Evolutionary conservation across 2,113 vertebrate species (phyloP).

Genomic region (Xiphophorus couchianus): DNA sequence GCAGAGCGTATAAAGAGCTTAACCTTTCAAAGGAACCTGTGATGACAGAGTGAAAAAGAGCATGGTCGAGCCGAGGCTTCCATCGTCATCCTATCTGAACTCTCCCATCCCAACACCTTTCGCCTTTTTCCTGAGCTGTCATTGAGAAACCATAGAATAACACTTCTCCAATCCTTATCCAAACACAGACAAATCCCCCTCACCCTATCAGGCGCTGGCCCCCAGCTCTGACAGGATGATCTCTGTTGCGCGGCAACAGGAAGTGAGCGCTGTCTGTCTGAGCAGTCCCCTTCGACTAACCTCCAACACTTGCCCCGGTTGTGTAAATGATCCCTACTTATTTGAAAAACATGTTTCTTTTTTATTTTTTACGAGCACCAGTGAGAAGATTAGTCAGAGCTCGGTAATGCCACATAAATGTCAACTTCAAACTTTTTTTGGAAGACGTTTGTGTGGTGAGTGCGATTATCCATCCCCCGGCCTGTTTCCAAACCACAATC

Average conservation of each 20-base stretch:
- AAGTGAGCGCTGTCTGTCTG: conserved; percentile 75
- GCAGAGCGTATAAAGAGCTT: conserved; percentile 31
- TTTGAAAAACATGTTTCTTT: conserved; percentile 65
- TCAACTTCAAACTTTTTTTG: conserved; percentile 49
- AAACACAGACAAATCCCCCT: conserved; percentile 77
- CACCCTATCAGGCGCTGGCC: conserved; percentile 54
- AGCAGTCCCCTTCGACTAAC: conserved; percentile 62
- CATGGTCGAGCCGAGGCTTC: conserved; percentile 46
- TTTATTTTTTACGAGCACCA: conserved; percentile 48
- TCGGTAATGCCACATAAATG: conserved; percentile 49
- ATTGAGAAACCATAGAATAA: conserved; percentile 76
- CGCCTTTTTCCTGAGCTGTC: conserved; percentile 75
- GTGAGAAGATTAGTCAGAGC: conserved; percentile 45
- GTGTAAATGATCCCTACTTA: conserved; percentile 65
- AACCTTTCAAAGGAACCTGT: conserved; percentile 67
- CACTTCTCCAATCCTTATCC: conserved; percentile 81
- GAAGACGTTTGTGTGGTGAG: conserved; percentile 60
- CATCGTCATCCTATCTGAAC: conserved; percentile 75
- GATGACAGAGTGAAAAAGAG: conserved; percentile 76
- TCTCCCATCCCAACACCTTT: conserved; percentile 65
- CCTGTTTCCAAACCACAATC: conserved; percentile 51
- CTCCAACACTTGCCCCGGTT: conserved; percentile 61
- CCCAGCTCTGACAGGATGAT: conserved; percentile 75
- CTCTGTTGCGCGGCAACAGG: conserved; percentile 75
- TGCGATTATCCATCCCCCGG: conserved; percentile 57